phyloP scores from a whole-genome alignment of 2,797 vertebrate genomes.

The Hipposideros larvatus region DNA sequence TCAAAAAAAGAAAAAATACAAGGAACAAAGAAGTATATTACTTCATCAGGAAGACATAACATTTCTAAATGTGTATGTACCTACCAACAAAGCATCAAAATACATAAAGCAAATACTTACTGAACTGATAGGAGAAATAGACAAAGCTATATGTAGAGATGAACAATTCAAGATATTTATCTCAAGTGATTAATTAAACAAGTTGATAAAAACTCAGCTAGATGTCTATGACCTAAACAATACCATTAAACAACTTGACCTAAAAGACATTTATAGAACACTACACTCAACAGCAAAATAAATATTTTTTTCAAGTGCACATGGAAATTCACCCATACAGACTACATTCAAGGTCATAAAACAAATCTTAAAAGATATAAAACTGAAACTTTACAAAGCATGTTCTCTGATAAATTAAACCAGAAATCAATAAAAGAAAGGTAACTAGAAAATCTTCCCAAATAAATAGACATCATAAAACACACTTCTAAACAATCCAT shows the following conservation, averaged over 20 bases:
- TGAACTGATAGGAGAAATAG: not conserved
- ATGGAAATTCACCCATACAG: not conserved
- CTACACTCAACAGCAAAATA: not conserved
- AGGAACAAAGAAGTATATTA: not conserved
- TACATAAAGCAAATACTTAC: constrained; percentile 20
- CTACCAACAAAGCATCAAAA: constrained; percentile 27
- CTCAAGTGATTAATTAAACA: not conserved
- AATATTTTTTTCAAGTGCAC: not conserved
- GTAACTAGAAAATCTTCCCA: not conserved
- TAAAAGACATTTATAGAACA: constrained; percentile 1
- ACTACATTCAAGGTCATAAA: constrained; percentile 16
- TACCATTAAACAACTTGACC: not conserved
- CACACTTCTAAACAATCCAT: not conserved
- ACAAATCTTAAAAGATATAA: not conserved
- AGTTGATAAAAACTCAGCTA: not conserved
- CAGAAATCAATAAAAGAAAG: not conserved
- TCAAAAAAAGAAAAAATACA: constrained; percentile 26
- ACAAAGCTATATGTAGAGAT: not conserved
- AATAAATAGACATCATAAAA: constrained; percentile 9
- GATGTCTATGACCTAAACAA: not conserved
- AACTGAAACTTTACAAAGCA: not conserved
- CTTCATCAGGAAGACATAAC: not conserved
- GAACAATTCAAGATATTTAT: not conserved
- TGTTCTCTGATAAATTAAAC: not conserved
- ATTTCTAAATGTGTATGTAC: constrained; percentile 10